phyloP scores from a whole-genome alignment of 2,888 invertebrate genomes.

The Eristalinus aeneus region DNA sequence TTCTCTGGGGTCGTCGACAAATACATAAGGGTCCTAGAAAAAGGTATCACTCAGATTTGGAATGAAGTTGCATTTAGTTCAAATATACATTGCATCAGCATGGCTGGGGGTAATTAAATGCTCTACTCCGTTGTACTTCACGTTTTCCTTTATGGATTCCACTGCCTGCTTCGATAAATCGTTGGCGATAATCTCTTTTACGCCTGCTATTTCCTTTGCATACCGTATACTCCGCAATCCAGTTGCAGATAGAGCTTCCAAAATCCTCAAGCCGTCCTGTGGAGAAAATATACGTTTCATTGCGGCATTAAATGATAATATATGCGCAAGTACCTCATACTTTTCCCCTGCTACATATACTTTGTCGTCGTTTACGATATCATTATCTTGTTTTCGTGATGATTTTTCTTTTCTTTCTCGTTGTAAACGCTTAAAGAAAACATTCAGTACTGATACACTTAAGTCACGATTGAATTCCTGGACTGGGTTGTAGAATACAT shows the following conservation, averaged over 20 bases:
- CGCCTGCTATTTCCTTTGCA: slow-evolving; percentile 94
- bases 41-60: background rate
- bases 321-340: slow-evolving; percentile 72
- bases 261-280: slow-evolving; percentile 81
- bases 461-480: slow-evolving; percentile 99
- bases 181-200: slow-evolving; percentile 93
- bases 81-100: slow-evolving; percentile 92
- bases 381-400: slow-evolving; percentile 60
- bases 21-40: slow-evolving; percentile 91
- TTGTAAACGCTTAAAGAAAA: slow-evolving; percentile 83
- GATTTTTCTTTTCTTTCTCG: slow-evolving; percentile 76
- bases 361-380: slow-evolving; percentile 3
- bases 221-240: slow-evolving; percentile 97
- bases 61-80: background rate
- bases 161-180: slow-evolving; percentile 93
- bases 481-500: slow-evolving; percentile 98
- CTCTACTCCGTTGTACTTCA: slow-evolving; percentile 82
- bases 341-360: slow-evolving; percentile 73
- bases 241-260: slow-evolving; percentile 98
- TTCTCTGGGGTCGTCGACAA: slow-evolving; percentile 84
- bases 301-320: background rate
- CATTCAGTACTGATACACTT: slow-evolving; percentile 87
- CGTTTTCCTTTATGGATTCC: slow-evolving; percentile 90
- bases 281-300: background rate
- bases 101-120: slow-evolving; percentile 88